A percentile compares a stretch with the other conserved stretches of the same genome.
phyloP scores from a whole-genome alignment of 2,797 vertebrate genomes.

The Anguilla megastoma region DNA sequence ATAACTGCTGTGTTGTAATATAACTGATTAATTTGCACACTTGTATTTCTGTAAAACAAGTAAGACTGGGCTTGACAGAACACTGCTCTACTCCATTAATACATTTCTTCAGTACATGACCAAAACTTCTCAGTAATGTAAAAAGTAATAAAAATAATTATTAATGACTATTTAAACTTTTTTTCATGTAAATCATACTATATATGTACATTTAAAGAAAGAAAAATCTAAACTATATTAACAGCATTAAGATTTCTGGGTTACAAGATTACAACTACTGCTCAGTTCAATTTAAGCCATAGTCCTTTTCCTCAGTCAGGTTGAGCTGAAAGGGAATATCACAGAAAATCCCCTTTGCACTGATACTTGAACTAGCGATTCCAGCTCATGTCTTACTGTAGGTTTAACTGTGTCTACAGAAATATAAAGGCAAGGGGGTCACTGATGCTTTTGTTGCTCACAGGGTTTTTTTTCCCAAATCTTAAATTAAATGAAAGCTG shows the following conservation, averaged over 20 bases:
- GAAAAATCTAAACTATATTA: background rate
- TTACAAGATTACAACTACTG: background rate
- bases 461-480: background rate
- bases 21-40: background rate
- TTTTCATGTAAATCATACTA: background rate
- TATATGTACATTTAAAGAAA: background rate
- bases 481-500: conserved; percentile 11
- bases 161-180: no score
- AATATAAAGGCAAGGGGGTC: background rate
- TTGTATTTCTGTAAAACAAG: background rate
- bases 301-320: background rate
- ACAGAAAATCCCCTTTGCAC: background rate
- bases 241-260: background rate
- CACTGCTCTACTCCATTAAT: background rate
- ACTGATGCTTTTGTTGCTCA: background rate
- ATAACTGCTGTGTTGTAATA: background rate
- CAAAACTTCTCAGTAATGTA: background rate
- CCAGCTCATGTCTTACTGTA: background rate
- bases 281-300: background rate
- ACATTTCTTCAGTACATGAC: no score
- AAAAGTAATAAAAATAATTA: background rate
- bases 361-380: background rate
- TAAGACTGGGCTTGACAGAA: background rate
- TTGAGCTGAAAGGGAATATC: background rate
- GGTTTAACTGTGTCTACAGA: background rate